Conservation (phyloP, 2,888 invertebrate genomes). For the Spisula solida region DNA sequence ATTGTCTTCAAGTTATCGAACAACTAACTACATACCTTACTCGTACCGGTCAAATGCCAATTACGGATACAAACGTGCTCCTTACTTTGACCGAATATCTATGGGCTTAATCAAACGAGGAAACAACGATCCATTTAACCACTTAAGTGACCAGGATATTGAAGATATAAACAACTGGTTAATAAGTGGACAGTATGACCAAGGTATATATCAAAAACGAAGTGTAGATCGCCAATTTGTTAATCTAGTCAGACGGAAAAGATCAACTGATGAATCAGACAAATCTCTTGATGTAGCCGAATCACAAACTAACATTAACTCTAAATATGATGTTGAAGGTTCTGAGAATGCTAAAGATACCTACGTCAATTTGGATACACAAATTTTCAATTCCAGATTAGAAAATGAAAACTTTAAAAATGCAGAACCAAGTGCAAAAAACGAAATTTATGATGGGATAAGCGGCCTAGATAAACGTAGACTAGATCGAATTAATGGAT, state of each 20-base stretch:
- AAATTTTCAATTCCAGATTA: no score
- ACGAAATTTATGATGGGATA: not conserved
- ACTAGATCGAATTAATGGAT: constrained; percentile 44
- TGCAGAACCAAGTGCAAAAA: not conserved
- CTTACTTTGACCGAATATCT: constrained; percentile 52
- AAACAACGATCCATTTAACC: constrained; percentile 20
- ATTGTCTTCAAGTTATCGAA: constrained; percentile 40
- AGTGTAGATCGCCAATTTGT: not conserved
- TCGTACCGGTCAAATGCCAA: not conserved
- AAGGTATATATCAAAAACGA: not conserved
- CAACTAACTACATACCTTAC: constrained; percentile 12
- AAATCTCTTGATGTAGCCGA: not conserved
- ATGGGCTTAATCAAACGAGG: constrained; percentile 56
- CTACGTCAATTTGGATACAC: no score
- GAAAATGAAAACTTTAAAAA: no score
- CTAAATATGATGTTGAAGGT: not conserved
- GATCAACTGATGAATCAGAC: not conserved
- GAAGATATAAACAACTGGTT: constrained; percentile 1
- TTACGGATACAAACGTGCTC: constrained; percentile 38
- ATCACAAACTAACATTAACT: not conserved
- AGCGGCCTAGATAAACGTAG: constrained; percentile 13
- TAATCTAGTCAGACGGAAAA: constrained; percentile 39
- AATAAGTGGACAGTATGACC: not conserved
- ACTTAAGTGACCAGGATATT: not conserved
- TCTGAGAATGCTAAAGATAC: not conserved